phyloP scores from a whole-genome alignment of 2,797 vertebrate species.

The Gadopsis bispinosus region DNA sequence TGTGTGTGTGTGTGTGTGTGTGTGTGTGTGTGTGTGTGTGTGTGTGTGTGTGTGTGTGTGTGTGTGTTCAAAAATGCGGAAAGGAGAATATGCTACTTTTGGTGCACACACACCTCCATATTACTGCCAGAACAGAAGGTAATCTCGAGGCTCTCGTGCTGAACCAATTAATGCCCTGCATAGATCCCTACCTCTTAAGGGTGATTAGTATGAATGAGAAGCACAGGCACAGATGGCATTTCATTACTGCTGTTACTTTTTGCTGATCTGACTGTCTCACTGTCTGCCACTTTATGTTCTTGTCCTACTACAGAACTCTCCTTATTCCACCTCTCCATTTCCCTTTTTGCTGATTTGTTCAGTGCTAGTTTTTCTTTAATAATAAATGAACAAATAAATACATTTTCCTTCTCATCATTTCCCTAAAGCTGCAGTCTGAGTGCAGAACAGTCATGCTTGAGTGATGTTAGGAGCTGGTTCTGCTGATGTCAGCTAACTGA shows the following conservation, averaged over 20 bases:
- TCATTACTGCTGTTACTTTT: constrained; percentile 14
- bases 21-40: constrained; percentile 19
- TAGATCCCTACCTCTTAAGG: constrained; percentile 20
- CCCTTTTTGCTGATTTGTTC: constrained; percentile 2
- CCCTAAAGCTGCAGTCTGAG: constrained; percentile 64
- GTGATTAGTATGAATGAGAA: constrained; percentile 31
- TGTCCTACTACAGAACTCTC: not conserved
- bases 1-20: constrained; percentile 27
- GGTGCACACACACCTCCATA: not conserved
- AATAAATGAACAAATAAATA: constrained; percentile 2
- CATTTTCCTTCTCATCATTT: constrained; percentile 44
- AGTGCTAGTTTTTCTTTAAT: not conserved
- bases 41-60: constrained; percentile 5
- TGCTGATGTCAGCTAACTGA: constrained; percentile 76
- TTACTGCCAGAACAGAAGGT: not conserved
- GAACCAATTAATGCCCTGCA: not conserved
- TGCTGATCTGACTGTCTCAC: not conserved
- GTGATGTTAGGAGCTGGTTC: constrained; percentile 51
- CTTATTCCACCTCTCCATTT: not conserved
- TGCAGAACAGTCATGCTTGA: constrained; percentile 77
- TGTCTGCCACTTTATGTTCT: not conserved
- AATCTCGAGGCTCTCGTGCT: not conserved
- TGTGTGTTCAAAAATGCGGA: not conserved
- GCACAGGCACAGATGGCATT: constrained; percentile 38
- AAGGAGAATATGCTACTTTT: constrained; percentile 2